A percentile compares a stretch with the other conserved stretches of the same genome.
Conservation (phyloP, 2,797 vertebrate species). For the Lophura swinhoii region DNA sequence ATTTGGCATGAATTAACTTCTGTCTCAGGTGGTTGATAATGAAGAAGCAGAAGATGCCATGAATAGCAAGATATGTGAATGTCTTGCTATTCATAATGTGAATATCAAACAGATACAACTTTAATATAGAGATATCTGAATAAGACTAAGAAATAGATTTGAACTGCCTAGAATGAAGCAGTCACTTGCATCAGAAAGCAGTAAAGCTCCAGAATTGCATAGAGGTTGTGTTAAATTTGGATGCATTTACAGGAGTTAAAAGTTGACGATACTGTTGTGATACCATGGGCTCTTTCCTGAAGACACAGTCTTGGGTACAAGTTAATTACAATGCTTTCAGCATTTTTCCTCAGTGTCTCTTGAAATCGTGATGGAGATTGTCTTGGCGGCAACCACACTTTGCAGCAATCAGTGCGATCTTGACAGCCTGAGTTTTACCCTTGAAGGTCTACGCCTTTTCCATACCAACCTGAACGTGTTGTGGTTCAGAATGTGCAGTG, state of each 20-base stretch:
- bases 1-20: neutral
- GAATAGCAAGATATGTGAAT: neutral
- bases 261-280: too few relatives aligned
- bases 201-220: neutral
- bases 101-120: neutral
- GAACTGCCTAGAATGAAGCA: neutral
- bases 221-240: neutral
- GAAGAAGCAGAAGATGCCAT: neutral
- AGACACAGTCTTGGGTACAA: neutral
- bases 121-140: neutral
- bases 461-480: neutral
- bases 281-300: neutral
- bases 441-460: neutral
- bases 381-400: neutral
- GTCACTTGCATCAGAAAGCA: neutral
- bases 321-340: neutral
- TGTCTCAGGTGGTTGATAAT: neutral
- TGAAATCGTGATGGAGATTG: accelerated
- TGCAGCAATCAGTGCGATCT: neutral
- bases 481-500: neutral
- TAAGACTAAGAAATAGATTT: neutral
- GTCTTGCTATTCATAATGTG: too few relatives aligned
- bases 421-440: neutral
- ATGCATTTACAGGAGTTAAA: too few relatives aligned
- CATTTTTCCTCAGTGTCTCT: neutral